Evolutionary conservation across 2,888 invertebrate species (phyloP).

Genomic region (Agapostemon virescens): DNA sequence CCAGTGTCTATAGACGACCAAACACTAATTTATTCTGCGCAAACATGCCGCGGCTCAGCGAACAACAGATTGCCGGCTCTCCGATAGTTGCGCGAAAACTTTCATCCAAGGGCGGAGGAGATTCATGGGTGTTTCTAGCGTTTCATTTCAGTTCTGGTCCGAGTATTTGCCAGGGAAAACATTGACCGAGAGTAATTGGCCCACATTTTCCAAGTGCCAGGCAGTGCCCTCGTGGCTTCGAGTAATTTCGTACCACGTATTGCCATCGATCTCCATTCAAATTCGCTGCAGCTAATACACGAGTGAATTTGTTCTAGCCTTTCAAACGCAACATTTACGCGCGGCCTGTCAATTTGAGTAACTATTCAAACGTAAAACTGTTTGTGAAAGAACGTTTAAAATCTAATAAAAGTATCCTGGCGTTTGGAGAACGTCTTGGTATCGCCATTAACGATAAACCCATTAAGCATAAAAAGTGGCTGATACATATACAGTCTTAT

Average conservation of each 20-base stretch:
- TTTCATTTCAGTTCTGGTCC: conserved; percentile 48
- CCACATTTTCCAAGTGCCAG: conserved; percentile 42
- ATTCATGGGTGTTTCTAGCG: conserved; percentile 34
- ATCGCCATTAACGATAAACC: too few species aligned
- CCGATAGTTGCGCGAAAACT: conserved; percentile 57
- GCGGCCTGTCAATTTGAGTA: neutral
- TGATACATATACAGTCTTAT: too few species aligned
- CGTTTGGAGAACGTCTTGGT: too few species aligned
- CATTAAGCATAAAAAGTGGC: too few species aligned
- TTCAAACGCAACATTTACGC: neutral
- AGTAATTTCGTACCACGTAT: conserved; percentile 46
- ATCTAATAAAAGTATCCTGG: too few species aligned
- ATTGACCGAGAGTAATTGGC: conserved; percentile 56
- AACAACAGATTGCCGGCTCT: conserved; percentile 53
- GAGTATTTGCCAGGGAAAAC: conserved; percentile 47
- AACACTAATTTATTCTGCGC: conserved; percentile 77
- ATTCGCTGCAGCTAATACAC: conserved; percentile 14
- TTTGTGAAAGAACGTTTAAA: neutral
- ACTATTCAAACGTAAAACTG: neutral
- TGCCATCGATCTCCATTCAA: conserved; percentile 31
- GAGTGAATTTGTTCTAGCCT: neutral
- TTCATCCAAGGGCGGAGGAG: conserved; percentile 36
- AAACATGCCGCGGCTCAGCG: conserved; percentile 68
- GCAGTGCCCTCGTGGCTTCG: conserved; percentile 26
- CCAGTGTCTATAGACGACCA: conserved; percentile 72